Conservation (phyloP, 2,797 vertebrate species). For the Enteromius thamalakanensis region DNA sequence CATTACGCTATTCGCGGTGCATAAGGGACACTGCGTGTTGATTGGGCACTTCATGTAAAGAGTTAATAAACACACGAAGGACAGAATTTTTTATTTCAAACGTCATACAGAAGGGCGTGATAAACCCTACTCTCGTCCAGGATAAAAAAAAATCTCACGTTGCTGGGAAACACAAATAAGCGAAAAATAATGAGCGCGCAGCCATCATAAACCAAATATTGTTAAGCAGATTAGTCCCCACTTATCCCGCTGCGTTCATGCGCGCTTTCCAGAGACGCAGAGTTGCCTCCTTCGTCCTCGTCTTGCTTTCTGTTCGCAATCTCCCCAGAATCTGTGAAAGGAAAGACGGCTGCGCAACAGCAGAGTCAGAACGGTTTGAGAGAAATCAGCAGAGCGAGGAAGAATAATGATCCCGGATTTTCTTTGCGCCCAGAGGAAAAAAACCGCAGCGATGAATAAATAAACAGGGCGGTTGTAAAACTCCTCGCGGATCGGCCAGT, state of each 20-base stretch:
- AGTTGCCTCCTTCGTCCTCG: conserved; percentile 37
- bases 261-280: not conserved
- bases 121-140: conserved; percentile 35
- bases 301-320: conserved; percentile 30
- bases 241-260: not conserved
- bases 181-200: conserved; percentile 8
- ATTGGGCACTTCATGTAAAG: conserved; percentile 43
- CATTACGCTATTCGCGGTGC: not conserved
- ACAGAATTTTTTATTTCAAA: conserved; percentile 50
- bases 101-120: conserved; percentile 55
- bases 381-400: conserved; percentile 17
- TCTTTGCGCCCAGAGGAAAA: conserved; percentile 34
- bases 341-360: conserved; percentile 57
- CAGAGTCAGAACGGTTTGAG: conserved; percentile 48
- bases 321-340: conserved; percentile 52
- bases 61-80: conserved; percentile 53
- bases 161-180: conserved; percentile 37
- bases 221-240: not conserved
- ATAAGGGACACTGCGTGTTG: not conserved
- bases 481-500: conserved; percentile 69
- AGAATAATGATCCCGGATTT: conserved; percentile 19
- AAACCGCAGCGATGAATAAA: conserved; percentile 54
- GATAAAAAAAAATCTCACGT: conserved; percentile 39
- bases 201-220: conserved; percentile 1
- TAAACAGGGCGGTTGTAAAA: conserved; percentile 61